These are phyloP conservation scores for Eubucco bourcierii DNA, from an alignment of 2,113 vertebrate genomes.

Conservation along the genomic window DNA sequence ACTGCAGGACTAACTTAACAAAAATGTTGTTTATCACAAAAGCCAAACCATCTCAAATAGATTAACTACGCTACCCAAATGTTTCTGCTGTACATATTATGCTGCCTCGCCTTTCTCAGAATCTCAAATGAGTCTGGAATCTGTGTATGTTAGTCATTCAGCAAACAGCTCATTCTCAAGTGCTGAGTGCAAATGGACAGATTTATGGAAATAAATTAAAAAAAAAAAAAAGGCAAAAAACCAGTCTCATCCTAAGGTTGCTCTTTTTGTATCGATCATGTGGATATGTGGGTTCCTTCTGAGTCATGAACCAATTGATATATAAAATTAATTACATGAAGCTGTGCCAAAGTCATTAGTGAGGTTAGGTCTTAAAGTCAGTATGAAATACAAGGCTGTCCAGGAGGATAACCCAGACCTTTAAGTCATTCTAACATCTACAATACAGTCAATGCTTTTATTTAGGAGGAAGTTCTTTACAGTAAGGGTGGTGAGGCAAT, in stretches of 20 bases:
- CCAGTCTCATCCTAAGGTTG: background rate
- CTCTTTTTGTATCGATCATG: background rate
- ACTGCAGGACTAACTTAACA: background rate
- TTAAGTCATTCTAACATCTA: background rate
- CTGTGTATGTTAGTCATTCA: background rate
- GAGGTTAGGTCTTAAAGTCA: background rate
- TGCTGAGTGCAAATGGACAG: background rate
- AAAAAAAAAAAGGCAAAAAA: background rate
- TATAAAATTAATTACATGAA: conserved; percentile 19
- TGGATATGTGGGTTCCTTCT: background rate
- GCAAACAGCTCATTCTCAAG: background rate
- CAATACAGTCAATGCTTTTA: background rate
- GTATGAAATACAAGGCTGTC: background rate
- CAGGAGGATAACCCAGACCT: background rate
- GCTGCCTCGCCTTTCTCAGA: background rate
- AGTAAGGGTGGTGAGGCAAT: no score
- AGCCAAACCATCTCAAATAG: background rate
- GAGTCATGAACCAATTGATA: background rate
- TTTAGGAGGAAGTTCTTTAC: no score
- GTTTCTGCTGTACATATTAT: background rate
- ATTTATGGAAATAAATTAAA: background rate
- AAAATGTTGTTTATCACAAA: background rate
- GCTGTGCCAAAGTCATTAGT: background rate
- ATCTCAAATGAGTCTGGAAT: background rate
- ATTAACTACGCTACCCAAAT: background rate